Conservation (phyloP, 2,797 vertebrate species). For the Cheirogaleus major region DNA sequence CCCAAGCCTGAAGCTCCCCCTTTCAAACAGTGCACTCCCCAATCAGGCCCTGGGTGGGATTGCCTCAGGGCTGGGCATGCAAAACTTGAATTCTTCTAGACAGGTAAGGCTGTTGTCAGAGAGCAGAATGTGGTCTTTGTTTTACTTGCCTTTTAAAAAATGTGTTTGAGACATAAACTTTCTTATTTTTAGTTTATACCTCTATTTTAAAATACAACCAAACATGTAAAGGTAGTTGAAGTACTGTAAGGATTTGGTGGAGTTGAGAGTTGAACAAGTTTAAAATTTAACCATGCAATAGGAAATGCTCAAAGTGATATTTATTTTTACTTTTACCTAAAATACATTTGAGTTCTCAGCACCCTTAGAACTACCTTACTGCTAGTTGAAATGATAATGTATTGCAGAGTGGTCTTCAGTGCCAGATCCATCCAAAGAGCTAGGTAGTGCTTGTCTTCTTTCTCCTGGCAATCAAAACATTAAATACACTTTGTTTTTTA, state of each 20-base stretch:
- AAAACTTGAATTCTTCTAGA: slow-evolving; percentile 99
- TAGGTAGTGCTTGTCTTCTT: not conserved
- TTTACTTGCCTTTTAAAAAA: not conserved
- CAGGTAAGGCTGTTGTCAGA: slow-evolving; percentile 89
- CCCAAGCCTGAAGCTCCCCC: slow-evolving; percentile 98
- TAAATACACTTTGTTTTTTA: not conserved
- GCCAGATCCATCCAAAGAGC: not conserved
- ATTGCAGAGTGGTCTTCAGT: not conserved
- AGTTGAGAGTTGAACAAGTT: not conserved
- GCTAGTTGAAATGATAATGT: not conserved
- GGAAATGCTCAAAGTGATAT: not conserved
- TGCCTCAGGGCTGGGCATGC: slow-evolving; percentile 98
- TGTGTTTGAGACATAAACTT: not conserved
- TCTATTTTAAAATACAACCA: not conserved
- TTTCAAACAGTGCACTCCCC: slow-evolving; percentile 98
- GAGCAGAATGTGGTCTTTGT: not conserved
- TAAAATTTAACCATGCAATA: not conserved
- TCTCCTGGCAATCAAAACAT: too few relatives aligned
- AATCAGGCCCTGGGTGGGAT: slow-evolving; percentile 97
- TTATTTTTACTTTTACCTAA: not conserved
- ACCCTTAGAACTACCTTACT: not conserved
- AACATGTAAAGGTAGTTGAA: not conserved
- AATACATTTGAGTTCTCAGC: fast-evolving
- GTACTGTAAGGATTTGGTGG: too few relatives aligned
- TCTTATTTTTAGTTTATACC: fast-evolving